Percentiles rank a stretch among this genome's conserved stretches.
Conservation (phyloP, 2,113 vertebrate genomes). For the Triplophysa siluroides region DNA sequence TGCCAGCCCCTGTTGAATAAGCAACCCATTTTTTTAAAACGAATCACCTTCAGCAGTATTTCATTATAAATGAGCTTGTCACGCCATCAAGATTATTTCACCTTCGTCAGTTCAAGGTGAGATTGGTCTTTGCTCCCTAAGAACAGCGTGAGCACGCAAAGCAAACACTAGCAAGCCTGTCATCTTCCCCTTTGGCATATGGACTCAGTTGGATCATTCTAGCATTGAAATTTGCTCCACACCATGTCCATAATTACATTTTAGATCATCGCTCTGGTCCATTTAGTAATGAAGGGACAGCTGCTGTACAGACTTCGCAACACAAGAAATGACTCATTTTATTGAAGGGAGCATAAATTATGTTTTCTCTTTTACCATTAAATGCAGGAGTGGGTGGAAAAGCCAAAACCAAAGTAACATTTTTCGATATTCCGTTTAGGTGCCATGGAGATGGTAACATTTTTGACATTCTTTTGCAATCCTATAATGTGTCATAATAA, state of each 20-base stretch:
- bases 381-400: constrained; percentile 55
- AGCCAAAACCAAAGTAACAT: constrained; percentile 66
- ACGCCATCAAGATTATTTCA: constrained; percentile 15
- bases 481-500: neutral
- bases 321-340: constrained; percentile 70
- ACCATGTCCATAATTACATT: constrained; percentile 73
- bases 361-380: constrained; percentile 61
- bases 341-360: constrained; percentile 70
- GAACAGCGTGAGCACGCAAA: neutral
- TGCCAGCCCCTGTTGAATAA: neutral
- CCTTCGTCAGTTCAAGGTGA: neutral
- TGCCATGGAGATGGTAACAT: constrained; percentile 35
- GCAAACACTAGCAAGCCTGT: neutral
- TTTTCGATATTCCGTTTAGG: constrained; percentile 26
- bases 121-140: neutral
- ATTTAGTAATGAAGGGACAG: constrained; percentile 76
- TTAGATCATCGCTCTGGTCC: constrained; percentile 74
- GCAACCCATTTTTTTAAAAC: neutral
- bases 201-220: constrained; percentile 58
- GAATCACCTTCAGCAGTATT: neutral
- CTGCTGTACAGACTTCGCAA: constrained; percentile 66
- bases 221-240: constrained; percentile 74
- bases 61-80: constrained; percentile 11
- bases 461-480: neutral
- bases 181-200: constrained; percentile 37